Evolutionary conservation across 2,888 invertebrate species (phyloP).

Genomic region (Brachypalpus laphriformis): DNA sequence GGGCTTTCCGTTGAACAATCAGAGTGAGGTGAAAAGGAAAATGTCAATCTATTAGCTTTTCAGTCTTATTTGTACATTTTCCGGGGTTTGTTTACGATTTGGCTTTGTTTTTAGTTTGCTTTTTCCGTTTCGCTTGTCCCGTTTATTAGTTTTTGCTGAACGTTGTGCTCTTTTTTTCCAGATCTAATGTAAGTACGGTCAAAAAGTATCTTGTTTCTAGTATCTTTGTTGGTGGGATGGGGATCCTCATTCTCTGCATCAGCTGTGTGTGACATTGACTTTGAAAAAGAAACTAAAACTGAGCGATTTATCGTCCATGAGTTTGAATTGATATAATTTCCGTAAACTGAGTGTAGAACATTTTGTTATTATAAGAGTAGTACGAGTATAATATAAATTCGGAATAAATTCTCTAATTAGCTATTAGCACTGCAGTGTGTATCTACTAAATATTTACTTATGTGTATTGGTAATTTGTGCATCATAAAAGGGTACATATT

Average conservation of each 20-base stretch:
- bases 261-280: background rate
- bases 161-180: background rate
- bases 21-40: constrained; percentile 55
- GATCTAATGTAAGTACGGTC: background rate
- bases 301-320: background rate
- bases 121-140: background rate
- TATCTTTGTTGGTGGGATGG: background rate
- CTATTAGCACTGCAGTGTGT: no score
- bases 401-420: no score
- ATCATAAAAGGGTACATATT: no score
- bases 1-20: constrained; percentile 63
- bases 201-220: background rate
- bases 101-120: background rate
- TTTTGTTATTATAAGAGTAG: no score
- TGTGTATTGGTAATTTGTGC: no score
- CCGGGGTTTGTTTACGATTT: constrained; percentile 56
- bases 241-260: background rate
- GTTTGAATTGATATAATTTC: background rate
- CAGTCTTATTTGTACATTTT: constrained; percentile 61
- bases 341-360: no score
- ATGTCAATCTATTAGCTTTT: constrained; percentile 58
- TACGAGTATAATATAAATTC: no score
- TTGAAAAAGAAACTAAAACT: background rate
- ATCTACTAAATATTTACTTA: no score
- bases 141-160: background rate